Evolutionary conservation across 2,797 vertebrate genomes (phyloP).

Genomic region (Glossophaga mutica): DNA sequence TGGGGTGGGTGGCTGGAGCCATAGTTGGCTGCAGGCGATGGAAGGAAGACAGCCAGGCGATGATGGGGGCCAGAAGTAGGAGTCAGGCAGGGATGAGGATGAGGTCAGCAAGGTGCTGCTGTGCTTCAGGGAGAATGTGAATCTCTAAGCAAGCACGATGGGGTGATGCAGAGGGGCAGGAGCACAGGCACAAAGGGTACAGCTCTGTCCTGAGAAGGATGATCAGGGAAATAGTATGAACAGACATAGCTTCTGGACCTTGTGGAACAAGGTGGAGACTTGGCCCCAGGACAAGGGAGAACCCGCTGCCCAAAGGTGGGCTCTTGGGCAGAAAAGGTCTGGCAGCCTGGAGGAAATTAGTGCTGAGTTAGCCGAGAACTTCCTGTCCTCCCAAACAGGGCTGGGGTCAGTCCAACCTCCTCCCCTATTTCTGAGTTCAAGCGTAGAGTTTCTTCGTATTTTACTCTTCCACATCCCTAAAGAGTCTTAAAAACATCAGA

Average conservation of each 20-base stretch:
- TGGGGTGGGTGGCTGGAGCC: not conserved
- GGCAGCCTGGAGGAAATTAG: not conserved
- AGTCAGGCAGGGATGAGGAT: not conserved
- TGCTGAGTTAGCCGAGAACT: not conserved
- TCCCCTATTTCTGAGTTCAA: not conserved
- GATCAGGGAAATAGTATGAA: not conserved
- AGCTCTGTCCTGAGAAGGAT: not conserved
- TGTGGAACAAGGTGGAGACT: not conserved
- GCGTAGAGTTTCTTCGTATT: not conserved
- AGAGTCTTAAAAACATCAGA: not conserved
- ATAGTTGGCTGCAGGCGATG: not conserved
- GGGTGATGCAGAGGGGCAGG: not conserved
- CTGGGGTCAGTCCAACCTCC: not conserved
- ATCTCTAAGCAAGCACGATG: not conserved
- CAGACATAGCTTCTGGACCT: no score
- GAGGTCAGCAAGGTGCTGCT: fast-evolving
- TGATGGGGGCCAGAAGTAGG: not conserved
- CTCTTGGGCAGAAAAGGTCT: not conserved
- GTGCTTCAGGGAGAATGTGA: not conserved
- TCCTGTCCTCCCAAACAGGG: not conserved
- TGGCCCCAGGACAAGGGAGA: not conserved
- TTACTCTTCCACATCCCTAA: not conserved
- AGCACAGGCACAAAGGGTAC: not conserved
- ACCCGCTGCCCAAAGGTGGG: not conserved
- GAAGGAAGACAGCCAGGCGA: not conserved